These are phyloP conservation scores for Uloborus diversus DNA, from an alignment of 1,140 invertebrate genomes.

Conservation along the genomic window DNA sequence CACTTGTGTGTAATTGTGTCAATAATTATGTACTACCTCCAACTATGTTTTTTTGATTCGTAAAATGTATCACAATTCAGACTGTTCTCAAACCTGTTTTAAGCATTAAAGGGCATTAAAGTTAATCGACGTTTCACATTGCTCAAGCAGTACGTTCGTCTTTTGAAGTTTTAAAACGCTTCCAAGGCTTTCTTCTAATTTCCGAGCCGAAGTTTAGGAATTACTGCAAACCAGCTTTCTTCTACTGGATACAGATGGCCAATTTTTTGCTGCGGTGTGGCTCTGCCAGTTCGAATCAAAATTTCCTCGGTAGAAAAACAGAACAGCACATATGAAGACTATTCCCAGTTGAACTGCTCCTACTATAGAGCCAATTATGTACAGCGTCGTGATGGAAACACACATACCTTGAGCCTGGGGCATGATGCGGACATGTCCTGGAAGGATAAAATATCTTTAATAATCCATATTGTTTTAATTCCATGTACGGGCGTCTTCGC, in stretches of 20 bases:
- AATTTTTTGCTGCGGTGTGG: constrained; percentile 5
- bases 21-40: no score
- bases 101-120: no score
- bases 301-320: constrained; percentile 22
- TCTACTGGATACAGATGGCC: constrained; percentile 41
- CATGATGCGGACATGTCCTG: constrained; percentile 20
- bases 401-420: constrained; percentile 19
- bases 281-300: not conserved
- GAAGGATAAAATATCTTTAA: not conserved
- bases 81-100: no score
- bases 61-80: no score
- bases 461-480: no score
- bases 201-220: constrained; percentile 1
- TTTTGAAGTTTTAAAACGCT: no score
- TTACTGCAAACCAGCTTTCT: constrained; percentile 34
- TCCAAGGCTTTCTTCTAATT: not conserved
- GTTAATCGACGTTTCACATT: no score
- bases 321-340: not conserved
- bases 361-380: constrained; percentile 26
- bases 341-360: constrained; percentile 11
- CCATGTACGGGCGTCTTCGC: no score
- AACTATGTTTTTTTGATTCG: no score
- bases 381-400: constrained; percentile 6
- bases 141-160: no score
- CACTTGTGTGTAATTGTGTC: no score